A percentile compares a stretch with the other conserved stretches of the same genome.
phyloP scores from a whole-genome alignment of 30 jellyfish, hydroid and myxozoan genomes.

The Phacellophora camtschatica region DNA sequence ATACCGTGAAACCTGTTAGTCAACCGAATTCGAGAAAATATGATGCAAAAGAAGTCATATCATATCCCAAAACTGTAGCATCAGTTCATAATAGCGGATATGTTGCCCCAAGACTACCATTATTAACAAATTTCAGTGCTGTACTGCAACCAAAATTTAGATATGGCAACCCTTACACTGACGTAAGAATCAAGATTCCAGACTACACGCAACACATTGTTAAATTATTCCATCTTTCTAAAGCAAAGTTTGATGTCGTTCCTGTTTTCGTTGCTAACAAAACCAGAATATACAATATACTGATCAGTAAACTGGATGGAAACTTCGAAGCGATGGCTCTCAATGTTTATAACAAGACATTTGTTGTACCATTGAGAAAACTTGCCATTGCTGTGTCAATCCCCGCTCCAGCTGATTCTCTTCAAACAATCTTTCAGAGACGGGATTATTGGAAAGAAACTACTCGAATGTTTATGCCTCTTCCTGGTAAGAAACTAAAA shows the following conservation, averaged over 20 bases:
- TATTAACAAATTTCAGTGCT: too few species aligned
- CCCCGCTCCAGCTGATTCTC: constrained; percentile 56
- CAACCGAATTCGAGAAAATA: too few species aligned
- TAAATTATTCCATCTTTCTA: neutral
- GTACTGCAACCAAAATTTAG: too few species aligned
- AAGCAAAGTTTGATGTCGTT: neutral
- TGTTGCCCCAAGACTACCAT: too few species aligned
- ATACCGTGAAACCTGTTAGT: too few species aligned
- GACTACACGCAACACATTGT: neutral
- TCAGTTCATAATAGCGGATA: too few species aligned
- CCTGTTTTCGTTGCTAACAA: neutral
- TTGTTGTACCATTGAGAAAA: constrained; percentile 40
- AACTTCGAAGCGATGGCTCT: neutral
- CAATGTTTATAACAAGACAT: neutral
- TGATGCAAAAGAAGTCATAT: too few species aligned
- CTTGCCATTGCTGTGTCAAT: constrained; percentile 36
- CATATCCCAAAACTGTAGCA: too few species aligned
- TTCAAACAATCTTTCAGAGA: constrained; percentile 9
- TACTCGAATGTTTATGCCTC: constrained; percentile 1
- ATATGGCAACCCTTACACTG: too few species aligned
- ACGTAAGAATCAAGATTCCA: too few species aligned
- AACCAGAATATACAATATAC: neutral
- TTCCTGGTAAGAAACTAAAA: constrained; percentile 6
- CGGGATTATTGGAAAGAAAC: neutral
- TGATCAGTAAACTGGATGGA: neutral